Percentiles rank a stretch among this genome's conserved stretches.
Conservation (phyloP, 2,797 vertebrate genomes). For the Smutsia temminckii region DNA sequence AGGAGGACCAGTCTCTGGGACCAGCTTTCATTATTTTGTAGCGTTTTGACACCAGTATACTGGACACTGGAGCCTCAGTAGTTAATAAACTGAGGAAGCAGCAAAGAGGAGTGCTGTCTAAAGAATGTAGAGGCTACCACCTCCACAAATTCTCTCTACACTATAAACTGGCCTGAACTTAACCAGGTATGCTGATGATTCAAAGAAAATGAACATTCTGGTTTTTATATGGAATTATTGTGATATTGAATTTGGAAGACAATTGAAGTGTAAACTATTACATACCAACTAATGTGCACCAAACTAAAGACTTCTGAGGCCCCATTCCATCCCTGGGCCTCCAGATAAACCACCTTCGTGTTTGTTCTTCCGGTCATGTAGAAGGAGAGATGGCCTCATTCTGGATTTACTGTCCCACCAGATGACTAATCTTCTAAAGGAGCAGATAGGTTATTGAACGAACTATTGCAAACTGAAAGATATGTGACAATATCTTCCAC, state of each 20-base stretch:
- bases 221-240: background rate
- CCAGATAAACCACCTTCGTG: background rate
- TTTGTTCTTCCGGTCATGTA: background rate
- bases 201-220: background rate
- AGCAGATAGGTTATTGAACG: background rate
- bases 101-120: rapidly evolving
- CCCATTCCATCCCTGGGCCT: background rate
- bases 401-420: background rate
- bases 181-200: background rate
- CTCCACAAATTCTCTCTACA: background rate
- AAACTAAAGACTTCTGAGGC: background rate
- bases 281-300: background rate
- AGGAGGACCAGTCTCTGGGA: background rate
- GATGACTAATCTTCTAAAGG: background rate
- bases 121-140: background rate
- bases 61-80: background rate
- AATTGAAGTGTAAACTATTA: background rate
- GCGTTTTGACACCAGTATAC: background rate
- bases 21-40: background rate
- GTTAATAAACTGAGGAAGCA: background rate
- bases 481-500: background rate
- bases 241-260: background rate
- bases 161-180: background rate
- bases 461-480: background rate
- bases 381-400: background rate